These are phyloP conservation scores for Cyprinodon diabolis DNA, from an alignment of 2,797 vertebrate species.

Conservation along the genomic window DNA sequence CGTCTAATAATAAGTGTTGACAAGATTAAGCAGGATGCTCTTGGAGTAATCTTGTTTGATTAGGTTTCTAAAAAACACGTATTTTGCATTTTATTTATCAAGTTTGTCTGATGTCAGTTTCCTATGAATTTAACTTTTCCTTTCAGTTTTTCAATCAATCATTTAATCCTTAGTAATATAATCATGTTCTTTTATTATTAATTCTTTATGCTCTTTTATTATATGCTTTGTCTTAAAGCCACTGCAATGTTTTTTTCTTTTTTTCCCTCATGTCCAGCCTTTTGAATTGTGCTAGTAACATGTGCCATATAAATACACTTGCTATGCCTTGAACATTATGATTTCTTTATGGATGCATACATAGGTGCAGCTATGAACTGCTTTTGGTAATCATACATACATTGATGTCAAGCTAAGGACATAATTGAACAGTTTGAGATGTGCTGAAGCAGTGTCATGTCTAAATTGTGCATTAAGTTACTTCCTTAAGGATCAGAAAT, in stretches of 20 bases:
- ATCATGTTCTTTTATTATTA: too few relatives aligned
- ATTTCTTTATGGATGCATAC: neutral
- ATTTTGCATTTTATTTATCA: constrained; percentile 10
- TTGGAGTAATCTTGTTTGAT: constrained; percentile 79
- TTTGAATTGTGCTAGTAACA: too few relatives aligned
- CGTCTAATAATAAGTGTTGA: constrained; percentile 81
- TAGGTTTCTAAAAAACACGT: constrained; percentile 67
- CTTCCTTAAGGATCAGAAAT: neutral
- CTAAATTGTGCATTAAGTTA: neutral
- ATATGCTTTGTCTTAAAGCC: too few relatives aligned
- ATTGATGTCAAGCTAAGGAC: neutral
- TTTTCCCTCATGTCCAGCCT: too few relatives aligned
- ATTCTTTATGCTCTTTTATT: too few relatives aligned
- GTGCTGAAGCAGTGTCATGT: neutral
- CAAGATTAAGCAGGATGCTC: constrained; percentile 79
- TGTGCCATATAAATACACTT: too few relatives aligned
- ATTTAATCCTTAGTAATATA: too few relatives aligned
- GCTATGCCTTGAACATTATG: neutral
- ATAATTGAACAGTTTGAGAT: neutral
- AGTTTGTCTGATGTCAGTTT: constrained; percentile 69
- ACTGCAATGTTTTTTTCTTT: too few relatives aligned
- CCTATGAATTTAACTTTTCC: constrained; percentile 67
- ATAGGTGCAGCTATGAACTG: neutral
- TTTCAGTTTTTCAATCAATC: constrained; percentile 72
- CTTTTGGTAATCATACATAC: neutral